Evolutionary conservation across 2,797 vertebrate genomes (phyloP), one percentile per base, ranked within the genome.

Genomic region (Falco biarmicus): DNA sequence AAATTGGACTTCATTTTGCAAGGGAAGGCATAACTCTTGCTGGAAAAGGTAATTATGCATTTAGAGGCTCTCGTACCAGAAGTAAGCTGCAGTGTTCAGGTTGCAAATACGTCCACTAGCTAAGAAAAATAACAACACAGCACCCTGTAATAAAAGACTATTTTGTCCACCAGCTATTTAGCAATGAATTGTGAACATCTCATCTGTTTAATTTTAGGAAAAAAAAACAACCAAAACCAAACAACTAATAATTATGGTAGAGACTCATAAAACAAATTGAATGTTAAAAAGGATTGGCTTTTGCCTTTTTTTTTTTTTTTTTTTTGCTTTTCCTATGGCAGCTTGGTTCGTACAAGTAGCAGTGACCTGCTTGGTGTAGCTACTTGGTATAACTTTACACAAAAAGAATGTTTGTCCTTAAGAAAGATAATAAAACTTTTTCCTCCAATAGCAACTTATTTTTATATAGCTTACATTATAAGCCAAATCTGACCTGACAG

Each of bases 401-500:
- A 60, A 64, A 89, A 68, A 57, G 3, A 77, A 64, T 26, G 12
- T 56, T 87, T 88, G 39, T 88, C 59, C 50, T 78, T 90, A 89
- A 89, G 66, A 89, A 96, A 80, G 61, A 60, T 31, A 61, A 66
- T n/a, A 34, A 54, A 91, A 66, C 19, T 34, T 2, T 96, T 88
- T 41, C 37, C 10, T 93, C 34, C 47, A 76, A n/a, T 6, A 88
- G 24, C 24, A 79, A 65, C 13, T 84, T 84, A 56, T 93, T 90
- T 95, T 84, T 91, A 56, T 80, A 89, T 56, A 83, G 60, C 16
- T 89, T 93, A 68, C 9, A 15, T 32, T 68, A 60, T 77, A 93
- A 96, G 9, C 48, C 26, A 93, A 96, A 96, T 95, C 73, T 89
- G 87, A 95, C 83, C 77, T 94, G 90, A 95, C 93, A 95, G 41